Percentiles rank a stretch among this genome's conserved stretches.
Conservation (phyloP, 2,888 invertebrate species). For the Ectemnius lituratus region DNA sequence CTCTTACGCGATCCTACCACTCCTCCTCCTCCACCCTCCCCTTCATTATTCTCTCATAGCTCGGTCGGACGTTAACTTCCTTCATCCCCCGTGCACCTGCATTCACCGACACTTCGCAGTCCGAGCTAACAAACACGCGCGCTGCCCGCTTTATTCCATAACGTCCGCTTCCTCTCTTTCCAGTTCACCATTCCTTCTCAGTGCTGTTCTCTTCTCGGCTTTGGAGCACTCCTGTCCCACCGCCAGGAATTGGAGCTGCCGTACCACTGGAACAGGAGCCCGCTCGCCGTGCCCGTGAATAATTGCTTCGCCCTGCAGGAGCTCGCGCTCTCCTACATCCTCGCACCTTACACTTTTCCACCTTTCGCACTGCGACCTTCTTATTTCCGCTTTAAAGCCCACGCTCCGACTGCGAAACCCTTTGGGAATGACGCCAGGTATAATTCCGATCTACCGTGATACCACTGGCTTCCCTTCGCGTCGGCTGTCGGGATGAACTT, state of each 20-base stretch:
- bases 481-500: constrained; percentile 7
- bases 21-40: not conserved
- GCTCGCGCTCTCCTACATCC: constrained; percentile 5
- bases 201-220: constrained; percentile 9
- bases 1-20: constrained; percentile 3
- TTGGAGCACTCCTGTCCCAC: constrained; percentile 24
- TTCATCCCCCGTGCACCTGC: constrained; percentile 27
- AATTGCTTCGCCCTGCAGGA: constrained; percentile 53
- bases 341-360: not conserved
- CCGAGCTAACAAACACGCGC: constrained; percentile 14
- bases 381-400: no score
- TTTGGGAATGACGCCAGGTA: no score
- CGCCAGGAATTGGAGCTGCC: no score
- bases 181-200: not conserved
- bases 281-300: constrained; percentile 54
- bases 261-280: no score
- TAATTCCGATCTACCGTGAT: no score
- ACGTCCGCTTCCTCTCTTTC: constrained; percentile 44
- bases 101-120: constrained; percentile 29
- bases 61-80: constrained; percentile 26
- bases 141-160: constrained; percentile 44
- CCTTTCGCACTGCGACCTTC: not conserved
- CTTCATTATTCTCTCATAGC: constrained; percentile 17
- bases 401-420: no score
- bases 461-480: no score